A percentile compares a stretch with the other conserved stretches of the same genome.
These are phyloP conservation scores for Matsumyia berberina DNA, from an alignment of 2,888 invertebrate species.

Conservation along the genomic window DNA sequence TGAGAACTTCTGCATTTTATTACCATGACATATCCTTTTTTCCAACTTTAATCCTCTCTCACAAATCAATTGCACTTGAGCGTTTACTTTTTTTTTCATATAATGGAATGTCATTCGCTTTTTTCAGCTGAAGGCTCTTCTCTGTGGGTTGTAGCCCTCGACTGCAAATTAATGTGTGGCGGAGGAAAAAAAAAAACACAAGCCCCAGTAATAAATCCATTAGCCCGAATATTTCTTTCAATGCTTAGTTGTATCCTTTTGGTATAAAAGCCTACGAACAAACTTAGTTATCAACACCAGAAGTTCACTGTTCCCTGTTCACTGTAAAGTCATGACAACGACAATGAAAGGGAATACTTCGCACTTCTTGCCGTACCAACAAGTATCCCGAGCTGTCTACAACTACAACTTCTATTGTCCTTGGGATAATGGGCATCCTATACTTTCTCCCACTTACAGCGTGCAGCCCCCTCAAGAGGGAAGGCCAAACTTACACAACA, in stretches of 20 bases:
- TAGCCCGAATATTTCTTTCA: constrained; percentile 27
- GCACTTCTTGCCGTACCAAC: constrained; percentile 10
- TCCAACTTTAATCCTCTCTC: constrained; percentile 21
- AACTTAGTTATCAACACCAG: constrained; percentile 69
- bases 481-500: constrained; percentile 15
- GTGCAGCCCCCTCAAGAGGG: neutral
- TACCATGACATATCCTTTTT: constrained; percentile 20
- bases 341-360: neutral
- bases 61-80: constrained; percentile 45
- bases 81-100: neutral
- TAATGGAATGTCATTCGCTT: neutral
- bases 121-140: neutral
- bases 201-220: constrained; percentile 58
- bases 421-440: constrained; percentile 32
- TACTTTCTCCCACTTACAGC: constrained; percentile 10
- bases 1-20: constrained; percentile 33
- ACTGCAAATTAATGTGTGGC: neutral
- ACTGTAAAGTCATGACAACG: constrained; percentile 32
- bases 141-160: neutral
- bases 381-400: neutral
- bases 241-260: constrained; percentile 37
- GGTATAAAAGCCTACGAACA: constrained; percentile 45
- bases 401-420: constrained; percentile 41
- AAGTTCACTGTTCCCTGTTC: constrained; percentile 31
- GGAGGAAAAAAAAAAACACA: neutral